Base-by-base conservation (phyloP, 2,888 invertebrate species). In the Yponomeuta malinellus region DNA sequence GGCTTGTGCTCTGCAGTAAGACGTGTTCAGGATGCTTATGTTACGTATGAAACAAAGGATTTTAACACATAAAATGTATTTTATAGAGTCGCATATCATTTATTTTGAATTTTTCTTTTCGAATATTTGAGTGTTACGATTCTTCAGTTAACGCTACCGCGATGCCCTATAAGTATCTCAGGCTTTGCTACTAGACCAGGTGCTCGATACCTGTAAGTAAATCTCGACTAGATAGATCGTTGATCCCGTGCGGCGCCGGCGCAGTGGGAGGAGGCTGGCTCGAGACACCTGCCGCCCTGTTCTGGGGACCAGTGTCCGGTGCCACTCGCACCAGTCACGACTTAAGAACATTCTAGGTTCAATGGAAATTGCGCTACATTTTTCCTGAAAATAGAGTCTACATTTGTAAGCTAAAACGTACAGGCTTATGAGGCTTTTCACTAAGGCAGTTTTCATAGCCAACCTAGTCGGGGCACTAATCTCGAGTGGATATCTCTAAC, bases 261-360 rank as follows among this genome's bases (percentile, higher is more conserved):
- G 84, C 84, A 82, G 87, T 89, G 88, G 91, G 91, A 90, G 91
- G 90, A 89, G 90, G 90, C 88, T 76, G 85, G 77, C 78, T 75
- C 83, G 86, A 84, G 87, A 90, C 91, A 92, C 91, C 91, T 92
- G 91, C 91, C 91, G 89, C 91, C 91, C 91, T 87, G 90, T 88
- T 89, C 89, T 86, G 78, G 83, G 82, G 80, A 90, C 88, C 86
- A 87, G 87, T 85, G 84, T 83, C 75, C 72, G 74, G 73, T 74
- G 72, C 70, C 73, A 76, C 73, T 71, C 72, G 72, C 72, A 71
- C 74, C 73, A 74, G 69, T 74, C 83, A 81, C 72, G 79, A 63
- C 75, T 70, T 74, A 83, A 80, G 76, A 72, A 71, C 72, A 43
- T 29, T 48, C 52, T 71, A 33, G 33, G 68, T 70, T 75, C 76